A percentile compares a stretch with the other conserved stretches of the same genome.
Conservation (phyloP, 2,888 invertebrate genomes). For the Dromius quadrimaculatus region DNA sequence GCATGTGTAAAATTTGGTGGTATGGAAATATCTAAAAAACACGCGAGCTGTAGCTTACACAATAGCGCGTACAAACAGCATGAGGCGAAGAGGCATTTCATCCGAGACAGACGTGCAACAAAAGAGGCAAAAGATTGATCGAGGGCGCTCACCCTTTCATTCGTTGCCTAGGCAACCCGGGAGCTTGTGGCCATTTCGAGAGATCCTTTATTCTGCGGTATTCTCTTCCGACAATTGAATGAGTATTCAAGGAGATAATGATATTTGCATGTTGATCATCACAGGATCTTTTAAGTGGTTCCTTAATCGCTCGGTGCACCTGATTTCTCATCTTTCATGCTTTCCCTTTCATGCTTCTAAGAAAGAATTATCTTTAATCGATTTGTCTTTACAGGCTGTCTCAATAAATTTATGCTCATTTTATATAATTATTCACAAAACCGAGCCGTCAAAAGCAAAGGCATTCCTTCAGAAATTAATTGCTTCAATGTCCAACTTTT, state of each 20-base stretch:
- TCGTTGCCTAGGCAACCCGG: conserved; percentile 63
- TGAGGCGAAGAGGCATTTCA: not conserved
- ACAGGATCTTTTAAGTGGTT: conserved; percentile 47
- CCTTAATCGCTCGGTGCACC: conserved; percentile 46
- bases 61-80: conserved; percentile 17
- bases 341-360: not conserved
- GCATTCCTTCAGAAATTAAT: too few species aligned
- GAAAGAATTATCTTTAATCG: too few species aligned
- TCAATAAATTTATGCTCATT: too few species aligned
- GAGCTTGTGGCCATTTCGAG: conserved; percentile 56
- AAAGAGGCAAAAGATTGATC: conserved; percentile 64
- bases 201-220: conserved; percentile 64
- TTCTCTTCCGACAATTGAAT: conserved; percentile 66
- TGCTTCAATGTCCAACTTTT: too few species aligned
- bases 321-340: conserved; percentile 39
- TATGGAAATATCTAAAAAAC: conserved; percentile 1
- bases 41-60: conserved; percentile 9
- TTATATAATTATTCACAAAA: too few species aligned
- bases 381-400: conserved; percentile 11
- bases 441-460: too few species aligned
- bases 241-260: conserved; percentile 66
- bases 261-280: conserved; percentile 66
- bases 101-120: conserved; percentile 38
- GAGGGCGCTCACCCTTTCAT: conserved; percentile 64
- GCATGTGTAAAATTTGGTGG: not conserved